phyloP scores from a whole-genome alignment of 53 echinoderm and acorn worm genomes.

The Astropecten irregularis region DNA sequence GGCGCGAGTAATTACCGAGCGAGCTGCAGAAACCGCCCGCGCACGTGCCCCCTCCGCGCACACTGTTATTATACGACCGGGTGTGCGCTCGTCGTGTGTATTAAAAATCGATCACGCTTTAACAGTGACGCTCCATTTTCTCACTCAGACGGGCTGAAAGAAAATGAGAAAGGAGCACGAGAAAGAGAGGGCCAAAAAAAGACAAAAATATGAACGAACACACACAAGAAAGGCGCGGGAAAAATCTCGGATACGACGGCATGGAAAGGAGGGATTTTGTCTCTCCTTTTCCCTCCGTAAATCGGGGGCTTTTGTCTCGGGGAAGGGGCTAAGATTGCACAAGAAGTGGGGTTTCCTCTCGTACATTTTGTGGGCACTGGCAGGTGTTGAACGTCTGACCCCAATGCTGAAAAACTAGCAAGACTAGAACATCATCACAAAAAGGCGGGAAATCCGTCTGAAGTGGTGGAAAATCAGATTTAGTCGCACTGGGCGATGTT shows the following conservation, averaged over 20 bases:
- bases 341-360: slow-evolving; percentile 19
- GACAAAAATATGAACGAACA: no score
- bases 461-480: slow-evolving; percentile 31
- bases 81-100: slow-evolving; percentile 58
- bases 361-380: not conserved
- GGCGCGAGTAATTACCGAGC: slow-evolving; percentile 54
- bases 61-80: slow-evolving; percentile 48
- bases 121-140: slow-evolving; percentile 57
- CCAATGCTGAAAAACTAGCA: not conserved
- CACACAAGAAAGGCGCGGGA: no score
- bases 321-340: slow-evolving; percentile 33
- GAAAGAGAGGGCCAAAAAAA: not conserved
- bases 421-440: not conserved
- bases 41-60: slow-evolving; percentile 39
- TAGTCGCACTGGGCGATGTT: not conserved
- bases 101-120: slow-evolving; percentile 59
- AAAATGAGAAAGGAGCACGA: not conserved
- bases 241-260: not conserved
- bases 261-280: not conserved
- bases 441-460: slow-evolving; percentile 22
- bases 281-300: not conserved
- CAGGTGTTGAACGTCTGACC: slow-evolving; percentile 5
- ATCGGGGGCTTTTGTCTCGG: slow-evolving; percentile 41
- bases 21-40: slow-evolving; percentile 29
- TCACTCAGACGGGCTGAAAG: slow-evolving; percentile 21